phyloP scores from a whole-genome alignment of 2,888 invertebrate species.

The Hemithea aestivaria region DNA sequence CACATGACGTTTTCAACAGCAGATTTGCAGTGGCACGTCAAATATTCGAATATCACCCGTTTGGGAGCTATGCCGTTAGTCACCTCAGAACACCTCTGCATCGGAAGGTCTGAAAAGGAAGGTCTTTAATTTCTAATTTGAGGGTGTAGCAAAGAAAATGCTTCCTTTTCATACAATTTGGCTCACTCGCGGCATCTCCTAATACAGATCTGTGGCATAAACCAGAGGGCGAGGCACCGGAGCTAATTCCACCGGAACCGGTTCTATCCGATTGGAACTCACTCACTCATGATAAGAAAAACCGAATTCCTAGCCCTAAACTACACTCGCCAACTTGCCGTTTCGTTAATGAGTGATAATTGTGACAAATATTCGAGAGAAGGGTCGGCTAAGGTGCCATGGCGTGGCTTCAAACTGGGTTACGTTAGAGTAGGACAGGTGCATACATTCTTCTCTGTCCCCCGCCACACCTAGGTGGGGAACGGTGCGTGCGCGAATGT shows the following conservation, averaged over 20 bases:
- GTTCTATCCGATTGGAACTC: constrained; percentile 10
- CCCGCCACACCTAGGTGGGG: constrained; percentile 31
- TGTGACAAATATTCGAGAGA: constrained; percentile 44
- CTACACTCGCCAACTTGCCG: constrained; percentile 6
- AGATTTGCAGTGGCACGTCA: too few species aligned
- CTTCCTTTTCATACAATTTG: too few species aligned
- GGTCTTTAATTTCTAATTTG: too few species aligned
- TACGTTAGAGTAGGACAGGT: constrained; percentile 43
- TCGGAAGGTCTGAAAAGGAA: too few species aligned
- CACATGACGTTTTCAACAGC: too few species aligned
- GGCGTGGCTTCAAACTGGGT: constrained; percentile 54
- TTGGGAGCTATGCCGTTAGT: too few species aligned
- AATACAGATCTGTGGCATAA: too few species aligned
- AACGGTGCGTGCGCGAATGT: constrained; percentile 25
- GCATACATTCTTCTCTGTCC: constrained; percentile 41
- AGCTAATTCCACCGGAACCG: constrained; percentile 4
- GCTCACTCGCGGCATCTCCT: too few species aligned
- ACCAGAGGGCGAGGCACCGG: background rate
- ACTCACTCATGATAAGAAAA: constrained; percentile 20
- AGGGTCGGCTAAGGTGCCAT: constrained; percentile 53
- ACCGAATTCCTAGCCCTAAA: constrained; percentile 14
- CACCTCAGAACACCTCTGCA: too few species aligned
- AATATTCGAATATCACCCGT: too few species aligned
- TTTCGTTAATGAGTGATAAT: constrained; percentile 39
- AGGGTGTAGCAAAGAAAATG: too few species aligned